Evolutionary conservation across 2,888 invertebrate genomes (phyloP).

Genomic region (Chymomyza amoena): DNA sequence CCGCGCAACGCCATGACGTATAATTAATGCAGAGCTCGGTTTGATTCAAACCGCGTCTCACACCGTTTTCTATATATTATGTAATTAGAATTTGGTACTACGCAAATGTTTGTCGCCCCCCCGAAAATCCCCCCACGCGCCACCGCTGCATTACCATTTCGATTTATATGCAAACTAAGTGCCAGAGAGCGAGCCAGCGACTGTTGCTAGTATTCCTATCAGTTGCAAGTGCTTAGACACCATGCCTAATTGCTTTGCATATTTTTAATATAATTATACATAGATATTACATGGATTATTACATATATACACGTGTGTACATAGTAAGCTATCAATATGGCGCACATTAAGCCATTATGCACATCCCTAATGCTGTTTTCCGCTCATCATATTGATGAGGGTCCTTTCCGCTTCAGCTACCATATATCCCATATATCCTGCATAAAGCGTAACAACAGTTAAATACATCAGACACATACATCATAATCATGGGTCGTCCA

Average conservation of each 20-base stretch:
- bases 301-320: neutral
- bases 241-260: constrained; percentile 55
- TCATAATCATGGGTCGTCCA: constrained; percentile 19
- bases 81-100: constrained; percentile 41
- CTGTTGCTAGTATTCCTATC: neutral
- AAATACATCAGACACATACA: neutral
- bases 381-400: constrained; percentile 50
- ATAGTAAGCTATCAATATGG: constrained; percentile 8
- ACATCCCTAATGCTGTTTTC: neutral
- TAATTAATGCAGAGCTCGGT: constrained; percentile 9
- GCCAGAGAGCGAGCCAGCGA: neutral
- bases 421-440: neutral
- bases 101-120: constrained; percentile 11
- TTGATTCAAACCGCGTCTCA: constrained; percentile 34
- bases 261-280: constrained; percentile 54
- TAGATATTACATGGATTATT: constrained; percentile 21
- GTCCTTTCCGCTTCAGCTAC: constrained; percentile 30
- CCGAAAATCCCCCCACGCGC: neutral
- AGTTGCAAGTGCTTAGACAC: neutral
- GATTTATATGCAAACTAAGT: constrained; percentile 53
- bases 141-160: constrained; percentile 45
- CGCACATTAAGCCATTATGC: neutral
- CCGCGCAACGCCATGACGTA: constrained; percentile 8
- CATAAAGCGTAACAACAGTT: neutral
- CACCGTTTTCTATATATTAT: constrained; percentile 14